phyloP scores from a whole-genome alignment of 2,113 vertebrate species.

The human region GRCh38 chr4:156342001-156342500 shows the following conservation, averaged over 20 bases:
- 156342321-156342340: constrained; percentile 62
- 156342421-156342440: constrained; percentile 69
- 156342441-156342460: constrained; percentile 44
- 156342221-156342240: not conserved
- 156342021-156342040: not conserved
- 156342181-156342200: not conserved
- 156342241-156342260: not conserved
- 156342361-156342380: constrained; percentile 59
- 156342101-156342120: not conserved
- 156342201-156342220: not conserved
- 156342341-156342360: constrained; percentile 62
- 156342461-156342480: constrained; percentile 54
- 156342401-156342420: constrained; percentile 49
- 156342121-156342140: not conserved
- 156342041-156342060: not conserved
- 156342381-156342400: constrained; percentile 5
- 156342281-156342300: constrained; percentile 54
- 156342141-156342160: not conserved
- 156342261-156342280: too few species aligned
- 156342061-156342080: not conserved
- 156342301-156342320: constrained; percentile 69
- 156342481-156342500: constrained; percentile 55
- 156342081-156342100: not conserved
- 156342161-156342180: not conserved
- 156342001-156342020: not conserved